These are phyloP conservation scores for Podilymbus podiceps DNA, from an alignment of 2,113 vertebrate species.

Conservation along the genomic window DNA sequence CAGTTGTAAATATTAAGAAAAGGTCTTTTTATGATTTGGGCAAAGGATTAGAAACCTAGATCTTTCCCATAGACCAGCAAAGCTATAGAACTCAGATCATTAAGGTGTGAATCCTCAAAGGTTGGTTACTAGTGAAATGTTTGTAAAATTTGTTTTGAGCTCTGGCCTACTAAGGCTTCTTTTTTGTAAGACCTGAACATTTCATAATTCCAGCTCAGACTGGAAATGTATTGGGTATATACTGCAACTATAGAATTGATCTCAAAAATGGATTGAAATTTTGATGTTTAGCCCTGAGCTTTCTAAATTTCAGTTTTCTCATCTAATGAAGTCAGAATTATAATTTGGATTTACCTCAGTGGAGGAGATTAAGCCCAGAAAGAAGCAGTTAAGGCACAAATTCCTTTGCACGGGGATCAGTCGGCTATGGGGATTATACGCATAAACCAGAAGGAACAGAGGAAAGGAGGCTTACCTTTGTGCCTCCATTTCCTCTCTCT, in stretches of 20 bases:
- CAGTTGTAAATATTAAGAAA: background rate
- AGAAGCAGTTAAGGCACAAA: background rate
- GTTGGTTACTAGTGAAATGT: background rate
- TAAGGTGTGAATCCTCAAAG: background rate
- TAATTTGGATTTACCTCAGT: background rate
- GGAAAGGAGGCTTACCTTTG: background rate
- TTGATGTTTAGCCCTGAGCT: background rate
- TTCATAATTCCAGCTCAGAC: background rate
- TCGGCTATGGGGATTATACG: background rate
- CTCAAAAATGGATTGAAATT: background rate
- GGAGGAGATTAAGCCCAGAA: background rate
- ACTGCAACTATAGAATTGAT: background rate
- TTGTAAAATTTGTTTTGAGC: background rate
- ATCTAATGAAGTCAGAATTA: background rate
- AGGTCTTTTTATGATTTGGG: background rate
- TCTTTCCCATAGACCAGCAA: background rate
- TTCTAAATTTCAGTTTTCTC: background rate
- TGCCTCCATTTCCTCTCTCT: background rate
- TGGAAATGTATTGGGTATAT: background rate
- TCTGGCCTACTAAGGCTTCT: background rate
- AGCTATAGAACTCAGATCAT: background rate
- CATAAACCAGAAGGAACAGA: background rate
- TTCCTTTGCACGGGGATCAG: background rate
- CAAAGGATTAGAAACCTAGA: background rate
- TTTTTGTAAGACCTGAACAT: background rate